phyloP scores from a whole-genome alignment of 2,888 invertebrate species.

The Oligia latruncula region DNA sequence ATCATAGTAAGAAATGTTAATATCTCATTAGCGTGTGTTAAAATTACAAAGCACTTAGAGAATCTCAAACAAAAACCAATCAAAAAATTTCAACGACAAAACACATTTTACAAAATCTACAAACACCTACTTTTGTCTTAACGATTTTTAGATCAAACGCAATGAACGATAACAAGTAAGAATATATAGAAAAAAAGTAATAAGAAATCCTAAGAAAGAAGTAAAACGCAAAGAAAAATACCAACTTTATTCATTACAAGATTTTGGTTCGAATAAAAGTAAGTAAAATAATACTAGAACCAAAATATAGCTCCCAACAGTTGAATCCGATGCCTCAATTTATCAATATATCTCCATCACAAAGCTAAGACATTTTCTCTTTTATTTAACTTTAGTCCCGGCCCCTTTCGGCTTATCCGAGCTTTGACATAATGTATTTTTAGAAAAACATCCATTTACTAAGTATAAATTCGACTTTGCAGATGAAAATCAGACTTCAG shows the following conservation, averaged over 20 bases:
- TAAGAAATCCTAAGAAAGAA: not conserved
- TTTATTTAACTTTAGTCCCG: slow-evolving; percentile 37
- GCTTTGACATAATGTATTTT: slow-evolving; percentile 50
- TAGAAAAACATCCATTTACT: slow-evolving; percentile 32
- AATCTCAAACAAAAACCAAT: not conserved
- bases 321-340: slow-evolving; percentile 24
- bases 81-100: not conserved
- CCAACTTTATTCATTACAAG: slow-evolving; percentile 3
- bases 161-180: not conserved
- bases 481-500: slow-evolving; percentile 24
- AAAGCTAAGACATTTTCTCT: slow-evolving; percentile 38
- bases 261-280: slow-evolving; percentile 18
- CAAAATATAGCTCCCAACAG: slow-evolving; percentile 30
- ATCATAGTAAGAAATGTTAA: not conserved
- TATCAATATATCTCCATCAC: slow-evolving; percentile 40
- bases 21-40: not conserved
- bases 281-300: slow-evolving; percentile 31
- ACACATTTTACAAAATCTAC: not conserved
- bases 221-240: not conserved
- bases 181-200: not conserved
- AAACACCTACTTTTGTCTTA: not conserved
- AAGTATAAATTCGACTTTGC: slow-evolving; percentile 7
- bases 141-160: no score
- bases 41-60: not conserved
- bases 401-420: slow-evolving; percentile 49